phyloP scores from a whole-genome alignment of 2,113 vertebrate species.

The Cyprinodon brontotheroides region DNA sequence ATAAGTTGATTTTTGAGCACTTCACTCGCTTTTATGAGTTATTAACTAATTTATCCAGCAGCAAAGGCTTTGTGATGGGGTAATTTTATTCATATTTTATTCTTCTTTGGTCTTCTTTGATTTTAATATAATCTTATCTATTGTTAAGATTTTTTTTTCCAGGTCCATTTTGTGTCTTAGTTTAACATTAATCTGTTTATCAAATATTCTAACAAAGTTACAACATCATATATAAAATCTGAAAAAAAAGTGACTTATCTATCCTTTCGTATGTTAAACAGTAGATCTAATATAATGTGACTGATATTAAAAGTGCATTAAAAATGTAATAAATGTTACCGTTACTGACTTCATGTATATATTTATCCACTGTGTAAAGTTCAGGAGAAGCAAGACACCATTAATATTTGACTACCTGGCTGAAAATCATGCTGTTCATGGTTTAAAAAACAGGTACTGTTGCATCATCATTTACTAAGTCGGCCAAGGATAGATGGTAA shows the following conservation, averaged over 20 bases:
- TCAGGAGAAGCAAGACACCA: background rate
- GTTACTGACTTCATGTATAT: background rate
- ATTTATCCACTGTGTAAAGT: conserved; percentile 1
- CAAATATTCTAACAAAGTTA: background rate
- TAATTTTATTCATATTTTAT: background rate
- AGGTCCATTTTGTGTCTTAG: background rate
- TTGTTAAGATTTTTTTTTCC: background rate
- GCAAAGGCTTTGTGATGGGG: background rate
- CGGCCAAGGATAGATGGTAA: background rate
- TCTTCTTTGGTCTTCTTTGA: background rate
- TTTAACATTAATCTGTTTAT: background rate
- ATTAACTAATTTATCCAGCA: background rate
- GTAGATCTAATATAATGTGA: background rate
- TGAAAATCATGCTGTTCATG: background rate
- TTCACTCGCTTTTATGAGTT: background rate
- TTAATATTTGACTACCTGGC: background rate
- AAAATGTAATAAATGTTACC: background rate
- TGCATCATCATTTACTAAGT: background rate
- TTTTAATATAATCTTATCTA: background rate
- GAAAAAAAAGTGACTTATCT: background rate
- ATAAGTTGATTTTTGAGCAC: background rate
- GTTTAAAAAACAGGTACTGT: background rate
- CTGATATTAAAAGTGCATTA: background rate
- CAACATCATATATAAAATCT: background rate
- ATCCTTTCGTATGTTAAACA: background rate